Conservation (phyloP, 2,113 vertebrate genomes). For the Dipodomys merriami region DNA sequence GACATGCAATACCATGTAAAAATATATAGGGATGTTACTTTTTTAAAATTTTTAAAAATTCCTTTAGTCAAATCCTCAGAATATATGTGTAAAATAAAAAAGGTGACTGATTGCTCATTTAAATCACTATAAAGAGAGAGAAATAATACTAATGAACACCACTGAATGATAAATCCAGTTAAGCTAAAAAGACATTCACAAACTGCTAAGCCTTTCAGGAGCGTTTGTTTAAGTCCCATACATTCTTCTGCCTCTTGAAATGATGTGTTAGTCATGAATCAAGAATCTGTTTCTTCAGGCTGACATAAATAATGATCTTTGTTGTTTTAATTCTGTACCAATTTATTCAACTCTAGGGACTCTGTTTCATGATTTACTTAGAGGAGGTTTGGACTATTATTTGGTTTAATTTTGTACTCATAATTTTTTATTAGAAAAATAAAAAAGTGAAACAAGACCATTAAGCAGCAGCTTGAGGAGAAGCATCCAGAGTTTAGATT, state of each 20-base stretch:
- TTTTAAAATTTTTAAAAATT: not conserved
- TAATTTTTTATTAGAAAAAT: constrained; percentile 51
- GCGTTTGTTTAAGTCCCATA: constrained; percentile 51
- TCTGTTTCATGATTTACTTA: constrained; percentile 55
- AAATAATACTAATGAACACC: constrained; percentile 59
- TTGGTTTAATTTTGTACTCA: not conserved
- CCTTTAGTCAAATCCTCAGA: constrained; percentile 51
- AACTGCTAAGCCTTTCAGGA: constrained; percentile 50
- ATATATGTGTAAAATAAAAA: constrained; percentile 56
- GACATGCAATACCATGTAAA: constrained; percentile 51
- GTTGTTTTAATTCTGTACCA: constrained; percentile 66
- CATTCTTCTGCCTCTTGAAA: constrained; percentile 62
- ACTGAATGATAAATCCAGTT: constrained; percentile 48
- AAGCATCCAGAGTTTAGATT: constrained; percentile 50
- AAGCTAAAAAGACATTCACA: constrained; percentile 51
- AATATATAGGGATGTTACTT: constrained; percentile 22
- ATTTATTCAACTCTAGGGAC: constrained; percentile 32
- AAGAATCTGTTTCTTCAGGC: constrained; percentile 61
- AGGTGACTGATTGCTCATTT: constrained; percentile 36
- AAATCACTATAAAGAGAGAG: constrained; percentile 30
- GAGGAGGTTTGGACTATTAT: constrained; percentile 17
- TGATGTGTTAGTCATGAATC: constrained; percentile 65
- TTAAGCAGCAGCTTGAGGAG: constrained; percentile 52
- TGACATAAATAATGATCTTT: constrained; percentile 73
- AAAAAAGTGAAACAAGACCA: constrained; percentile 39